Evolutionary conservation across 2,888 invertebrate species (phyloP), one percentile per base, ranked within the genome.

Genomic region (Trichopria drosophilae): DNA sequence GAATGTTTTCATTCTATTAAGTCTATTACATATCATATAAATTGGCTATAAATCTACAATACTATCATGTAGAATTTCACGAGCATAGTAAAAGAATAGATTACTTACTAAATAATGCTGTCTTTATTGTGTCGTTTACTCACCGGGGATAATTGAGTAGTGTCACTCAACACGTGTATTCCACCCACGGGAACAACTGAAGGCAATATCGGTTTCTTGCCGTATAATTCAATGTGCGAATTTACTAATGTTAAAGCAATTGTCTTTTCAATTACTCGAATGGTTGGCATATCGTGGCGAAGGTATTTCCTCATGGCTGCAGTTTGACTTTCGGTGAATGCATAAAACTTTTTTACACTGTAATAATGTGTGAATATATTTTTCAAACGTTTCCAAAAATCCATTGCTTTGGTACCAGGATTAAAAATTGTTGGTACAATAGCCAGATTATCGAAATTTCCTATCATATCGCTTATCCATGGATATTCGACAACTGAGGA

Each of bases 151-250:
- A 61, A 41, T 29, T 46, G n/a, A 1, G 53, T 1, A 1, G 42
- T 31, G 1, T 58, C 51, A 3, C 47, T 65, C 43, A 74, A 73
- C 31, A 81, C 73, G 53, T 81, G 81, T 44, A 80, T 65, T 28
- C 81, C 82, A n/a, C 78, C 81, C 12, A 81, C 77, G 19, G 79
- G 75, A 6, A 82, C 67, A 55, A 81, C 69, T 6, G 72, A 73
- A 1, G 77, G 72, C 2, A 76, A 69, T 0, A 69, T 61, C 6
- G 81, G 79, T 35, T 77, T 71, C 6, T 77, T 62, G 3, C 76
- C 75, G 24, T 76, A 73, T 20, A 81, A 54, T 3, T 76, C 75
- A 32, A 75, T 71, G 66, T 81, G 77, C 39, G 77, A 20, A 62
- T 82, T 82, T 0, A 79, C 60, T 36, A 82, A 57, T 16, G 79